These are phyloP conservation scores for Ploceus nigricollis DNA, from an alignment of 2,113 vertebrate species.

Conservation along the genomic window DNA sequence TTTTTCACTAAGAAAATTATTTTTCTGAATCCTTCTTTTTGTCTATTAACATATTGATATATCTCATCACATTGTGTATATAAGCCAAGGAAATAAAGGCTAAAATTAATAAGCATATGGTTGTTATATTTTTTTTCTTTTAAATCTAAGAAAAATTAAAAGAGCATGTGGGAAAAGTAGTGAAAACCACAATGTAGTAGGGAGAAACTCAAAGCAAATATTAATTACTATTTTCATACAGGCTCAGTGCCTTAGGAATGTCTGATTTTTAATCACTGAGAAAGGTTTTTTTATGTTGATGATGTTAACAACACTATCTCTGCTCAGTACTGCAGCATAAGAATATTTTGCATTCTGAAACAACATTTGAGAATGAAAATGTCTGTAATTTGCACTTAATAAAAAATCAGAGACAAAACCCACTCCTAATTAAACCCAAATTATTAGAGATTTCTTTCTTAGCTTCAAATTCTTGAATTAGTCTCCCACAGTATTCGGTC, in stretches of 20 bases:
- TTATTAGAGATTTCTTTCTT: not conserved
- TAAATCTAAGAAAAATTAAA: not conserved
- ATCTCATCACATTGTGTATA: not conserved
- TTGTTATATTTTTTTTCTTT: not conserved
- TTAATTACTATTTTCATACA: not conserved
- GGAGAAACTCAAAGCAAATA: not conserved
- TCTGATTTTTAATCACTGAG: not conserved
- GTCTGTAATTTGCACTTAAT: not conserved
- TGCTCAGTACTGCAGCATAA: not conserved
- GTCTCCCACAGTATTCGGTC: not conserved
- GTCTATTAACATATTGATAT: not conserved
- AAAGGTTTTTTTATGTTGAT: not conserved
- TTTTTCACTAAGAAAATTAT: not conserved
- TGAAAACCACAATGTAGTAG: not conserved
- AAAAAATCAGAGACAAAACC: not conserved
- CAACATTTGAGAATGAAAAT: not conserved
- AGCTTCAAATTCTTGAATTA: not conserved
- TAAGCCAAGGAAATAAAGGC: not conserved
- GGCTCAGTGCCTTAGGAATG: not conserved
- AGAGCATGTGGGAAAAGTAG: not conserved
- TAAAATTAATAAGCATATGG: not conserved
- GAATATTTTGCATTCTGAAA: not conserved
- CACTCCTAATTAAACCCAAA: rapidly evolving
- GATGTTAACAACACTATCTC: not conserved
- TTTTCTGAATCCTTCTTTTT: not conserved